Percentiles rank a stretch among this genome's conserved stretches.
phyloP scores from a whole-genome alignment of 2,797 vertebrate species.

The Vespertilio murinus region DNA sequence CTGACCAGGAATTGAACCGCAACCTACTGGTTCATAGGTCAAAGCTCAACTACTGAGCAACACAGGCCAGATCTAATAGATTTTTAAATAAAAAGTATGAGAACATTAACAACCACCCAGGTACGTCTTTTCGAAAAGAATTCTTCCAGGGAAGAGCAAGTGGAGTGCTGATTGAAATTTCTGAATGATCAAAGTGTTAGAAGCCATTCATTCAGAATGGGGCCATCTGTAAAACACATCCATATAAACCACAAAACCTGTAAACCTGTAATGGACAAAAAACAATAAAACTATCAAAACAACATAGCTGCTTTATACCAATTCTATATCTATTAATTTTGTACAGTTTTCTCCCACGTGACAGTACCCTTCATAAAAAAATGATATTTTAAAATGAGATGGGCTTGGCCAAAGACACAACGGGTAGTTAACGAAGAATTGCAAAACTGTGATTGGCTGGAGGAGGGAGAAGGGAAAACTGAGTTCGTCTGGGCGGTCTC shows the following conservation, averaged over 20 bases:
- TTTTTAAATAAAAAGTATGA: background rate
- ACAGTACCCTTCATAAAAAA: slow-evolving; percentile 84
- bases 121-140: slow-evolving; percentile 58
- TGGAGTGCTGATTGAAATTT: slow-evolving; percentile 81
- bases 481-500: slow-evolving; percentile 78
- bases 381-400: slow-evolving; percentile 84
- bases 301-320: slow-evolving; percentile 81
- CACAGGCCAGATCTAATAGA: slow-evolving; percentile 29
- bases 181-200: slow-evolving; percentile 81
- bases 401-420: slow-evolving; percentile 80
- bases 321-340: slow-evolving; percentile 80
- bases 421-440: slow-evolving; percentile 78
- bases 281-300: slow-evolving; percentile 82
- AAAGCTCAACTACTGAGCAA: no score
- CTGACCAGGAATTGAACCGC: no score
- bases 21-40: no score
- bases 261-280: slow-evolving; percentile 81
- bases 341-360: slow-evolving; percentile 82
- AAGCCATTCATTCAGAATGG: slow-evolving; percentile 81
- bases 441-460: slow-evolving; percentile 62
- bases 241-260: slow-evolving; percentile 75
- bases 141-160: slow-evolving; percentile 73
- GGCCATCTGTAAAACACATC: slow-evolving; percentile 77
- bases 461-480: slow-evolving; percentile 75
- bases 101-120: slow-evolving; percentile 59